phyloP scores from a whole-genome alignment of 53 echinoderm and acorn worm genomes.

The Patiria pectinifera region DNA sequence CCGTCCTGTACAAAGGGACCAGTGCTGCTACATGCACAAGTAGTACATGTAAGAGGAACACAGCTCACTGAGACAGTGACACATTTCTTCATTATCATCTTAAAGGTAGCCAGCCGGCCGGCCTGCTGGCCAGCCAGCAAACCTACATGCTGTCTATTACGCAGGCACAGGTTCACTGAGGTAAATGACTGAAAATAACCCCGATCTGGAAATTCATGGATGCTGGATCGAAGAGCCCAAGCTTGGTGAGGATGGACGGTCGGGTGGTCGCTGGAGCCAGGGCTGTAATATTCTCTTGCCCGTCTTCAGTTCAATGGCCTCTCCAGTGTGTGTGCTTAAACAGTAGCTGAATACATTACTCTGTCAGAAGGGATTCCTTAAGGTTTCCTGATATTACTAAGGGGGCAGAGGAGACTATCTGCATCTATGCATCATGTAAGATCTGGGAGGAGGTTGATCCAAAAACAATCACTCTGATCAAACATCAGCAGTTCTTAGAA shows the following conservation, averaged over 20 bases:
- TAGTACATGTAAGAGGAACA: constrained; percentile 17
- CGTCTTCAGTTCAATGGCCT: constrained; percentile 52
- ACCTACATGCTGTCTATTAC: constrained; percentile 24
- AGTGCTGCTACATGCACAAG: constrained; percentile 40
- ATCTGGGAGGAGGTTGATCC: constrained; percentile 14
- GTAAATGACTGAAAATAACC: constrained; percentile 66
- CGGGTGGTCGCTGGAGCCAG: neutral
- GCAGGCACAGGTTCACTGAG: constrained; percentile 26
- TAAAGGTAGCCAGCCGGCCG: constrained; percentile 10
- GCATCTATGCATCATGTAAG: constrained; percentile 1
- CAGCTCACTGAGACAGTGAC: constrained; percentile 32
- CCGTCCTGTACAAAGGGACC: constrained; percentile 32
- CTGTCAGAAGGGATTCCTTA: neutral
- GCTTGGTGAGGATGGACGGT: constrained; percentile 36
- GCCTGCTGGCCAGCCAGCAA: constrained; percentile 28
- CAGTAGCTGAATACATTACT: constrained; percentile 17
- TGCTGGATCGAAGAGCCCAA: constrained; percentile 38
- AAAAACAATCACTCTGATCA: constrained; percentile 50
- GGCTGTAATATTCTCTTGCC: constrained; percentile 27
- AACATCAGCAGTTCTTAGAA: constrained; percentile 36
- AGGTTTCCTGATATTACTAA: constrained; percentile 17
- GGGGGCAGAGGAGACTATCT: neutral
- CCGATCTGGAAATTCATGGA: constrained; percentile 61
- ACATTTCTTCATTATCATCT: constrained; percentile 60
- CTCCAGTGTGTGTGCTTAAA: constrained; percentile 18